Conservation (phyloP, 1,140 invertebrate genomes). For the Ptiloglossa arizonensis region DNA sequence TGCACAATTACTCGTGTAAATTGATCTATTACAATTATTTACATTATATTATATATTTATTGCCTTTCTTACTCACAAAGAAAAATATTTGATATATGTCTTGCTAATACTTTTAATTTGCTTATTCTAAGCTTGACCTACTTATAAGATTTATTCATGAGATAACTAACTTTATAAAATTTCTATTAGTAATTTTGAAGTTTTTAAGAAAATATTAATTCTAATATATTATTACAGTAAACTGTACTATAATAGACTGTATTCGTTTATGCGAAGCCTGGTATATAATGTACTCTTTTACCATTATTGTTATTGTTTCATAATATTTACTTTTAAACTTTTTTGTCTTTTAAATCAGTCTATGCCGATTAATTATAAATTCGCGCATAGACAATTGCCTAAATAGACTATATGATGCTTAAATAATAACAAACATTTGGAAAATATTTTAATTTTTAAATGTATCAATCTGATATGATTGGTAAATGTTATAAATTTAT, state of each 20-base stretch:
- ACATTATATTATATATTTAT: conserved; percentile 28
- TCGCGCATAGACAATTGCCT: neutral
- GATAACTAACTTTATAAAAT: conserved; percentile 9
- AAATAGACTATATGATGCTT: neutral
- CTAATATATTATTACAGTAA: neutral
- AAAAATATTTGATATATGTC: conserved; percentile 69
- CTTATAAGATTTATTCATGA: conserved; percentile 54
- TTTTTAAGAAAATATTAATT: neutral
- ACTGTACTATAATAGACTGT: neutral
- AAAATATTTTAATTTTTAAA: no score
- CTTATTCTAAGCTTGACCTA: conserved; percentile 76
- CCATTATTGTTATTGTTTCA: neutral
- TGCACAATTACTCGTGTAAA: neutral
- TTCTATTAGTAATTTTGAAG: conserved; percentile 27
- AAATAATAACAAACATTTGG: neutral
- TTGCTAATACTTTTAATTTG: conserved; percentile 69
- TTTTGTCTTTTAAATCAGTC: neutral
- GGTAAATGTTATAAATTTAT: neutral
- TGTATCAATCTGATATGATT: no score
- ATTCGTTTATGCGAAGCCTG: neutral
- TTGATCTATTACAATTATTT: conserved; percentile 5
- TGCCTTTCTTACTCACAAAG: conserved; percentile 6
- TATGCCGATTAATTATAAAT: neutral
- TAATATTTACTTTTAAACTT: neutral
- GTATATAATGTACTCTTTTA: neutral